Evolutionary conservation across 2,888 invertebrate species (phyloP).

Genomic region (Amorpha juglandis): DNA sequence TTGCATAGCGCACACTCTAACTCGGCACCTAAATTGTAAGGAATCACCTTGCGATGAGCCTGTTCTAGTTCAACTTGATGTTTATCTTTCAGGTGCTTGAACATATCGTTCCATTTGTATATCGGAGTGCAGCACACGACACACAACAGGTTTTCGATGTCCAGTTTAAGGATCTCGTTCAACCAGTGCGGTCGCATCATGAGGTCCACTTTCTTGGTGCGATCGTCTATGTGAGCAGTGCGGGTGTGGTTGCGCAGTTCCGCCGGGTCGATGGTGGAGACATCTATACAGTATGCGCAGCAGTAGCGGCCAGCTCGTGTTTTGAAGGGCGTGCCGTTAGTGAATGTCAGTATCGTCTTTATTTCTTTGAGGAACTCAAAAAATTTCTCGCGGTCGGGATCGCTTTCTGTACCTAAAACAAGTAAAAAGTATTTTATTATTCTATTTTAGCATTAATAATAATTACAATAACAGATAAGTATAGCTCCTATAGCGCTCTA

Average conservation of each 20-base stretch:
- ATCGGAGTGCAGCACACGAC: conserved; percentile 47
- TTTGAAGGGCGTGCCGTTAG: conserved; percentile 65
- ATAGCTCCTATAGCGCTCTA: too few species aligned
- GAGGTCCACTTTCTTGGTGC: conserved; percentile 47
- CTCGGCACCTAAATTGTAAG: conserved; percentile 48
- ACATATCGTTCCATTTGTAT: conserved; percentile 57
- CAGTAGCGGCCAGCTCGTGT: conserved; percentile 46
- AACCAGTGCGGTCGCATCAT: conserved; percentile 56
- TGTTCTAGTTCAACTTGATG: conserved; percentile 53
- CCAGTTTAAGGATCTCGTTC: conserved; percentile 64
- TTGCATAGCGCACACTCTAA: conserved; percentile 58
- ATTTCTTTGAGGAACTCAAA: conserved; percentile 54
- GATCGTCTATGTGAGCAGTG: conserved; percentile 45
- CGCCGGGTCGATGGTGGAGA: conserved; percentile 50
- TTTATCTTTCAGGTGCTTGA: conserved; percentile 52
- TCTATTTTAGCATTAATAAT: too few species aligned
- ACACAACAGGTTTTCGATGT: conserved; percentile 57
- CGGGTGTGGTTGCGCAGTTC: conserved; percentile 55
- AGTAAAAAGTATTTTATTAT: neutral
- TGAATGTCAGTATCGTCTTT: conserved; percentile 52
- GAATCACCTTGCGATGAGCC: conserved; percentile 55
- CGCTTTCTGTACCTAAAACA: conserved; percentile 28
- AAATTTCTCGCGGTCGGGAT: conserved; percentile 36
- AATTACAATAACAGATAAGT: too few species aligned
- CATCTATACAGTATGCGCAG: conserved; percentile 61